Percentiles rank a stretch among this genome's conserved stretches.
Evolutionary conservation across 2,113 vertebrate species (phyloP).

Genomic region (Oenanthe melanoleuca): DNA sequence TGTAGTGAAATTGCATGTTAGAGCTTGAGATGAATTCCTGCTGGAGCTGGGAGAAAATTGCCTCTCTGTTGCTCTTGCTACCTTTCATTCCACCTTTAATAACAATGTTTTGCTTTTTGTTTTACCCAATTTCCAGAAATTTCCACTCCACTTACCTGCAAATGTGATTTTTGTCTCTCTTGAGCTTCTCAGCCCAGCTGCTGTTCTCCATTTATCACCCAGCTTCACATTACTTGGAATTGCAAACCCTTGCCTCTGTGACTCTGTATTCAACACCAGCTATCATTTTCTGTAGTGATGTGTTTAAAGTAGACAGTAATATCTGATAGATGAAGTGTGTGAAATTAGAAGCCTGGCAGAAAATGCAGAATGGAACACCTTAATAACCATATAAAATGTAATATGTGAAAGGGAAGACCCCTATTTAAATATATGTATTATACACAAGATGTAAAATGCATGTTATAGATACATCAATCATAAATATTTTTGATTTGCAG

Average conservation of each 20-base stretch:
- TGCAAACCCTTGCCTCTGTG: rapidly evolving
- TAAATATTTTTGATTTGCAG: neutral
- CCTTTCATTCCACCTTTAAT: conserved; percentile 2
- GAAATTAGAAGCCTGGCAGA: conserved; percentile 1
- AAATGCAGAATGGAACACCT: neutral
- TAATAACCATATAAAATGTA: neutral
- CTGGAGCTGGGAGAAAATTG: conserved; percentile 8
- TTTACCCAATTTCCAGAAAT: neutral
- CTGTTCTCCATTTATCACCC: neutral
- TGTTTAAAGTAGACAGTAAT: neutral
- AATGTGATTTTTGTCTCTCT: neutral
- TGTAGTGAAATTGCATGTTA: neutral
- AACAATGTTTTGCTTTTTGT: neutral
- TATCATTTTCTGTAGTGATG: neutral
- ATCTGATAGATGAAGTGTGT: neutral
- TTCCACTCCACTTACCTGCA: conserved; percentile 35
- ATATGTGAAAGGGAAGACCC: neutral
- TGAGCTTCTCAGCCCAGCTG: neutral
- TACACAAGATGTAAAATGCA: neutral
- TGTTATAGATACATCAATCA: neutral
- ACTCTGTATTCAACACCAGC: neutral
- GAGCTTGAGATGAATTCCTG: conserved; percentile 10
- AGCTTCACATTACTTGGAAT: neutral
- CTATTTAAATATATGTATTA: neutral
- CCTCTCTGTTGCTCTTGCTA: neutral